Evolutionary conservation across 2,113 vertebrate genomes (phyloP).

Genomic region (Glaucomys volans): DNA sequence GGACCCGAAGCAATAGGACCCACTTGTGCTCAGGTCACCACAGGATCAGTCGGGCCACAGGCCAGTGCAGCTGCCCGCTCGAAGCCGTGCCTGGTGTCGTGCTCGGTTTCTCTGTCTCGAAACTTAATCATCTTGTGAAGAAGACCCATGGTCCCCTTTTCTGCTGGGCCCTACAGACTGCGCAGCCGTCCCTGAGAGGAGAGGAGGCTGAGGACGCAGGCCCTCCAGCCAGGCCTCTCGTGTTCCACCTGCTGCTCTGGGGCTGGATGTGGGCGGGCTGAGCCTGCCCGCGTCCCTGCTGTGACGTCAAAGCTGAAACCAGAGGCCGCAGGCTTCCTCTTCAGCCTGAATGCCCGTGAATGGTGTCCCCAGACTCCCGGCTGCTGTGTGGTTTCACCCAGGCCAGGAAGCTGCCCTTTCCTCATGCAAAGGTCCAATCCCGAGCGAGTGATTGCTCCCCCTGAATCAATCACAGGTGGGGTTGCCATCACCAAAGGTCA

Average conservation of each 20-base stretch:
- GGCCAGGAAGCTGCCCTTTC: not conserved
- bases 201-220: not conserved
- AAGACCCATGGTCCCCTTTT: not conserved
- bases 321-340: not conserved
- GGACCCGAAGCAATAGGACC: not conserved
- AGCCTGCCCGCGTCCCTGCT: not conserved
- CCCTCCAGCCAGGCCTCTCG: fast-evolving
- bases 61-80: not conserved
- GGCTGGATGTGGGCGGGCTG: not conserved
- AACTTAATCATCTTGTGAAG: not conserved
- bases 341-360: not conserved
- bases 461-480: not conserved
- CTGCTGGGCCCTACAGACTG: not conserved
- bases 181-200: fast-evolving
- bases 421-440: not conserved
- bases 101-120: not conserved
- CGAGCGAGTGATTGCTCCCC: too few relatives aligned
- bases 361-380: not conserved
- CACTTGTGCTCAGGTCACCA: too few relatives aligned
- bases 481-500: not conserved
- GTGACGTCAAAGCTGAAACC: not conserved
- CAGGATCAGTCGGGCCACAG: not conserved
- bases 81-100: not conserved
- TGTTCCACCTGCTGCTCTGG: not conserved
- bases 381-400: not conserved